A percentile compares a stretch with the other conserved stretches of the same genome.
phyloP scores from a whole-genome alignment of 2,113 vertebrate genomes.

The Thunnus maccoyii region DNA sequence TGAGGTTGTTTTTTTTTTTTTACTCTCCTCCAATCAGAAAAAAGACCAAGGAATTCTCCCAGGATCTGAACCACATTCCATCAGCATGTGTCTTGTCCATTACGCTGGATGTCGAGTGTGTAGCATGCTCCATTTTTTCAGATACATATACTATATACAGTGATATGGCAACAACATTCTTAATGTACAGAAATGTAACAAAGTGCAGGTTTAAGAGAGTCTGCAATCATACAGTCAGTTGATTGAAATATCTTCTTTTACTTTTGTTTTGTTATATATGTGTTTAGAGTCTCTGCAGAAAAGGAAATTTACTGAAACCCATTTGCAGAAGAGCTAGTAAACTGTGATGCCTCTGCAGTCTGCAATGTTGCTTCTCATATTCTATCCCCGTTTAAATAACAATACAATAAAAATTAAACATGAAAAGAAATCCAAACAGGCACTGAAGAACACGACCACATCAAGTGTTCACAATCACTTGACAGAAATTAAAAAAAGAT shows the following conservation, averaged over 20 bases:
- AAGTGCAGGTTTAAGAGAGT: background rate
- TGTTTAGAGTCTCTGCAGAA: background rate
- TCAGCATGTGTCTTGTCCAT: constrained; percentile 65
- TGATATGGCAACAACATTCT: background rate
- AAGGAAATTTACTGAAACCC: background rate
- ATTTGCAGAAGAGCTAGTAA: background rate
- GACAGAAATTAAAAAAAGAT: constrained; percentile 5
- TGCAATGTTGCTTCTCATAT: background rate
- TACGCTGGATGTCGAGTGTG: constrained; percentile 42
- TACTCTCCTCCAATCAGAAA: constrained; percentile 47
- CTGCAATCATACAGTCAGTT: background rate
- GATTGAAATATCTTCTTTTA: background rate
- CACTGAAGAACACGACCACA: background rate
- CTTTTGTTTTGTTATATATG: background rate
- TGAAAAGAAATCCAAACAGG: background rate
- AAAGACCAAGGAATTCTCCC: constrained; percentile 54
- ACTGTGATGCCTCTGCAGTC: background rate
- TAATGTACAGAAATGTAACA: background rate
- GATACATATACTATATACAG: background rate
- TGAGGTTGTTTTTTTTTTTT: constrained; percentile 20
- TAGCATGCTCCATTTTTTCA: constrained; percentile 19
- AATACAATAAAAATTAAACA: background rate
- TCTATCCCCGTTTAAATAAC: background rate
- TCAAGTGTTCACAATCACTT: background rate
- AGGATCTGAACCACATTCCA: constrained; percentile 66